Evolutionary conservation across 2,797 vertebrate species (phyloP), one percentile per base, ranked within the genome.

Genomic region (Phrynocephalus vlangalii): DNA sequence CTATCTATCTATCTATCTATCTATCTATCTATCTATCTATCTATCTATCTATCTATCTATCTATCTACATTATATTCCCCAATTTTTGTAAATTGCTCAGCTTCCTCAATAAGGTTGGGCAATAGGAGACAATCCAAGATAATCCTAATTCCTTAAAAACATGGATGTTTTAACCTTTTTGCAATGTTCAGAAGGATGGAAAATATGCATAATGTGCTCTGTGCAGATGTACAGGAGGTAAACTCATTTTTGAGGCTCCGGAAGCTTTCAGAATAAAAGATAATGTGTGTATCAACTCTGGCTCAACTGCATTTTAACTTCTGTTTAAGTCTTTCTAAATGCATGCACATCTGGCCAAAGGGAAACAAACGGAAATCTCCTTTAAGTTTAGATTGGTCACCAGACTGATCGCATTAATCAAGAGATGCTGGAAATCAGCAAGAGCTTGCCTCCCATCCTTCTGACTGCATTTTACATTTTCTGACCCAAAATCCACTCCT

Each of bases 271-370:
- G 48, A 87, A 85, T 52, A 72, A 83, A 63, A 78, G 11, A 30
- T 38, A 79, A 48, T 33, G 16, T 83, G 30, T 26, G n/a, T 73
- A 28, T n/a, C 68, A 63, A 5, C 18, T 33, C 20, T 67, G n/a
- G 33, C 33, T 52, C 26, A 30, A 38, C 6, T 50, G 18, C 20
- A 48, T 73, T 91, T 70, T 6, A 38, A 50, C 68, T 88, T 79
- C 60, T 89, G 75, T 68, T 89, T 87, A 90, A 87, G 28, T 48
- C 75, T 87, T 79, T 83, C 75, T 86, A 79, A 86, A 30, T 89
- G 90, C 1, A 0, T 78, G 48, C 78, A n/a, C 71, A 67, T 79
- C 56, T 89, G 76, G 48, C 67, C 18, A 82, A 75, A 87, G 13
- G 73, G n/a, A 82, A 89, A 56, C 52, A 38, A 68, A 28, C 71